Base-by-base conservation (phyloP, 2,888 invertebrate genomes). In the Sinhomidia bicolor region DNA sequence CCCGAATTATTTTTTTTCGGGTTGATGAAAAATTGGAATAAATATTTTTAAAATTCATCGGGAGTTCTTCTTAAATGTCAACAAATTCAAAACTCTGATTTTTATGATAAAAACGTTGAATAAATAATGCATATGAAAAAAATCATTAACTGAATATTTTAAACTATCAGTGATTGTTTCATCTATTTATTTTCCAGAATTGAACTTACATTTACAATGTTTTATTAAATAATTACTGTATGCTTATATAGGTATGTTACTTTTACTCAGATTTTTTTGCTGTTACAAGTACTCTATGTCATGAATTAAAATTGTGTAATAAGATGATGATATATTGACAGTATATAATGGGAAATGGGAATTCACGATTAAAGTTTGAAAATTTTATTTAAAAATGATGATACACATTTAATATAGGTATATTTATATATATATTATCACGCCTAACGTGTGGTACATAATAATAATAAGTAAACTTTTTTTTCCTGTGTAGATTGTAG, bases 151-250 rank as follows among this genome's bases (percentile, higher is more conserved):
- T 32, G 1, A 3, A 26, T 44, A 26, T 20, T 82, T 36, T 32
- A 5, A 83, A 57, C 83, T 83, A 74, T 54, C 44, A 14, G 62
- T 85, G 85, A 85, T 85, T 85, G 85, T 85, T 78, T 76, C 57
- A 26, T 83, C 76, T 78, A 85, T 85, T 85, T 85, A 85, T 85
- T 85, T 84, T 68, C 29, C 41, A 76, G 20, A 78, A 29, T 76
- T 85, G 85, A 41, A 85, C 85, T 76, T 83, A 71, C 82, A 82
- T 26, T 81, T 82, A 68, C 47, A 83, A 4, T 54, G 54, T 32
- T 51, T 51, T 23, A 62, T 29, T 29, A 62, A 71, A 32, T 17
- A n/a, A 71, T 41, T 71, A 41, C 3, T 41, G 36, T 71, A 9
- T 23, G 26, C 7, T 0, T 60, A 41, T 76, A 47, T 76, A 74